These are phyloP conservation scores for Trypoxylus dichotomus DNA, from an alignment of 1,140 invertebrate species.

Conservation along the genomic window DNA sequence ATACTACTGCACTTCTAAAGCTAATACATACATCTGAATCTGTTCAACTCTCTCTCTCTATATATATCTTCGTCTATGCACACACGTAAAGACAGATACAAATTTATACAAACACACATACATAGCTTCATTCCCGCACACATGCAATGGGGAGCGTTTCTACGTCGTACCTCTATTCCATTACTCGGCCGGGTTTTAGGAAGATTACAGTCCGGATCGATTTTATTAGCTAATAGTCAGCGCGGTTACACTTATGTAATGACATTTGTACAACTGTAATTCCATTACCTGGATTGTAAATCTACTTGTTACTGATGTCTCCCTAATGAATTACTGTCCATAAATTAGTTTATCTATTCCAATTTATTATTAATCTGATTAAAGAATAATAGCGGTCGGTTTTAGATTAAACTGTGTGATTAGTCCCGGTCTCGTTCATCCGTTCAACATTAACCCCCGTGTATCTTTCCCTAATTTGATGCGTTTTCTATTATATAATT, in stretches of 20 bases:
- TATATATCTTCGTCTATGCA: background rate
- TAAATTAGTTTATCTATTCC: constrained; percentile 43
- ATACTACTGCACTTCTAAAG: no score
- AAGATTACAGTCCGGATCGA: constrained; percentile 47
- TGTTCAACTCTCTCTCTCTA: background rate
- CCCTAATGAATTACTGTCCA: constrained; percentile 47
- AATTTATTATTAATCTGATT: constrained; percentile 33
- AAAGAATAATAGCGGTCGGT: constrained; percentile 27
- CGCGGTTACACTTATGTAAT: constrained; percentile 51
- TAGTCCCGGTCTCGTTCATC: background rate
- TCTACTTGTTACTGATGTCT: constrained; percentile 45
- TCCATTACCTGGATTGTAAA: constrained; percentile 50
- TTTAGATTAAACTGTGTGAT: constrained; percentile 24
- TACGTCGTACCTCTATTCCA: constrained; percentile 11
- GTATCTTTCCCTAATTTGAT: constrained; percentile 25
- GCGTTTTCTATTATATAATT: constrained; percentile 23
- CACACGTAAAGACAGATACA: background rate
- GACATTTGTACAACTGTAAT: constrained; percentile 51
- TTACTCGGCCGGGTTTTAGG: constrained; percentile 39
- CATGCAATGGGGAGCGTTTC: background rate
- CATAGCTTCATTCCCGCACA: background rate
- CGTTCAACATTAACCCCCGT: background rate
- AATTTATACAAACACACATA: background rate
- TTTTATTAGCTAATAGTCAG: constrained; percentile 52
- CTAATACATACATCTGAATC: no score